Percentiles rank a stretch among this genome's conserved stretches.
Conservation (phyloP, 1,140 invertebrate genomes). For the Penaeus chinensis region DNA sequence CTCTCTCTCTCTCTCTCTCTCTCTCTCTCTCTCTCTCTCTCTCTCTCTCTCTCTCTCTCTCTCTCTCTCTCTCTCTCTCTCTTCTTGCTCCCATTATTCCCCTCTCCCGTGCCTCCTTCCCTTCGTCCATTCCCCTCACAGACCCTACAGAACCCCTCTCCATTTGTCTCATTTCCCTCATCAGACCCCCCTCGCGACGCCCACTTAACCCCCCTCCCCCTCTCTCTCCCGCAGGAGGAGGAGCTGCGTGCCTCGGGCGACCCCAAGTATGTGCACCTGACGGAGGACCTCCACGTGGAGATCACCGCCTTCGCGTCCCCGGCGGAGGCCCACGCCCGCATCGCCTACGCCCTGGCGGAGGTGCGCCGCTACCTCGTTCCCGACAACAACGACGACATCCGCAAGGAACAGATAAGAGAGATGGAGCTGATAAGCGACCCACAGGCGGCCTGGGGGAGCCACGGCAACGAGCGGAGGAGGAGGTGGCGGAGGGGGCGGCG, state of each 20-base stretch:
- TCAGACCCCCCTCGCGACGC: background rate
- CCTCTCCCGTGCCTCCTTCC: too few relatives aligned
- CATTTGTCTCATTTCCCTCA: too few relatives aligned
- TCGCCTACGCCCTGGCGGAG: conserved; percentile 89
- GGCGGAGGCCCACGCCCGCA: conserved; percentile 89
- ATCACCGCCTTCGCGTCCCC: conserved; percentile 93
- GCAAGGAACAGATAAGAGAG: conserved; percentile 81
- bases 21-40: background rate
- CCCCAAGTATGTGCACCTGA: conserved; percentile 91
- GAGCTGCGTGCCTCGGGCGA: conserved; percentile 86
- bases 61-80: background rate
- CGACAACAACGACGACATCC: conserved; percentile 80
- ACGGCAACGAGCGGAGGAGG: conserved; percentile 49
- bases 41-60: background rate
- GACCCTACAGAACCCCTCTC: background rate
- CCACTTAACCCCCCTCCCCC: background rate
- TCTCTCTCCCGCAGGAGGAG: conserved; percentile 79
- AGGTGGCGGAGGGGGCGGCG: conserved; percentile 35
- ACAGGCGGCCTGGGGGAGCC: conserved; percentile 47
- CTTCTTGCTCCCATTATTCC: too few relatives aligned
- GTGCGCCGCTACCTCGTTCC: conserved; percentile 69
- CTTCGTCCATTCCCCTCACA: too few relatives aligned
- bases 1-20: background rate
- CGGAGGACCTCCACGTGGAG: conserved; percentile 93
- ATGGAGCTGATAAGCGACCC: conserved; percentile 75